Evolutionary conservation across 2,888 invertebrate species (phyloP), one percentile per base, ranked within the genome.

Genomic region (Teleiodes luculella): DNA sequence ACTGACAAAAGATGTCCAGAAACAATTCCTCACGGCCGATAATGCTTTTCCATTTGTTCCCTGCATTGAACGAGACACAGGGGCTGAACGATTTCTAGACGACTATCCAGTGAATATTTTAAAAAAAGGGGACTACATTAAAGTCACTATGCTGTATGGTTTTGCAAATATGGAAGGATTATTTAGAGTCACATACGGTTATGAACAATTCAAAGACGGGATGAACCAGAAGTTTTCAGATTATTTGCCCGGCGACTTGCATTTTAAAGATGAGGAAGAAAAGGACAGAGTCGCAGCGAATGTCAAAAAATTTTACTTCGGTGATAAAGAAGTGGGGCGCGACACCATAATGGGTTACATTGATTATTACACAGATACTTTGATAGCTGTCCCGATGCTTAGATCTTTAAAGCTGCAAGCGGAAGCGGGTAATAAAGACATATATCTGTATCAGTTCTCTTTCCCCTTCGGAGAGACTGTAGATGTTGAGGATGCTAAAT

Each of bases 171-270:
- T 75, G 78, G 80, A 80, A 61, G 80, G 80, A 3, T 55, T 74
- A 28, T 3, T 75, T 0, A 65, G 74, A 7, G 18, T 73, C 5
- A 11, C 20, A n/a, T 24, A 35, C 1, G 20, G 60, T 0, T 80
- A 76, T 52, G 65, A 74, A 1, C 0, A 30, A 0, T 76, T 75
- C 73, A 73, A 67, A 52, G 7, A 60, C 3, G 59, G 30, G 52
- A 81, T 84, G 77, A 76, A 77, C 63, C 57, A 68, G 11, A 73
- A 70, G 0, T 80, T 83, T 64, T 68, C 76, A 0, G 70, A 80
- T 18, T 83, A 78, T 51, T 36, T 84, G 16, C 80, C 83, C 1
- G 62, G 55, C 7, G 74, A 83, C 51, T 61, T 83, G 3, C 53
- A 67, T 36, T 77, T 77, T 59, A 48, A 60, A 6, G 63, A 39